These are phyloP conservation scores for Chondrilla cf. caribensis DNA, from an alignment of 37 sponge, comb jelly and placozoan genomes.

Conservation along the genomic window DNA sequence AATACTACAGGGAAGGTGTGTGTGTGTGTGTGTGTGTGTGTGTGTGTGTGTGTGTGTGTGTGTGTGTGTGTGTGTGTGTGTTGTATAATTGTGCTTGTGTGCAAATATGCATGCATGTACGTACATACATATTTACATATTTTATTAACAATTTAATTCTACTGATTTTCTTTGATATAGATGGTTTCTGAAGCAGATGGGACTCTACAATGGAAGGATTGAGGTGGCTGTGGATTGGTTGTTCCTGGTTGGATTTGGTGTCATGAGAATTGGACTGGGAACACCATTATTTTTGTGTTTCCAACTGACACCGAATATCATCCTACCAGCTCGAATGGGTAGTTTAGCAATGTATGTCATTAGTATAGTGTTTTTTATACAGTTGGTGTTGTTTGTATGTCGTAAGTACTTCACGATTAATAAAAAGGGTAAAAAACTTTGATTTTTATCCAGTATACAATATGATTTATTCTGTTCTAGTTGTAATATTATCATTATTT, in stretches of 20 bases:
- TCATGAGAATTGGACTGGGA: constrained; percentile 46
- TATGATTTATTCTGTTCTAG: too few relatives aligned
- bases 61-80: constrained; percentile 28
- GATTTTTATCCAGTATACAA: too few relatives aligned
- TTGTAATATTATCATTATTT: too few relatives aligned
- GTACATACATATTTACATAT: not conserved
- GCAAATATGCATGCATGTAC: not conserved
- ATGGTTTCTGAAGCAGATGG: constrained; percentile 65
- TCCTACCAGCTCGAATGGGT: constrained; percentile 43
- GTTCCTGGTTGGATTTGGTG: constrained; percentile 38
- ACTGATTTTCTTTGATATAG: not conserved
- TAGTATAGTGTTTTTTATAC: constrained; percentile 64
- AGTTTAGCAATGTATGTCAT: constrained; percentile 58
- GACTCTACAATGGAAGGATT: constrained; percentile 26
- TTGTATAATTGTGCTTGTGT: constrained; percentile 13
- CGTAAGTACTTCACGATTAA: constrained; percentile 24
- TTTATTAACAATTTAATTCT: not conserved
- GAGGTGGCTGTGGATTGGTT: constrained; percentile 37
- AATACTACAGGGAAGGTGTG: constrained; percentile 56
- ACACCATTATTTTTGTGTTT: constrained; percentile 34
- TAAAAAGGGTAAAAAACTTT: not conserved
- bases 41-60: constrained; percentile 24
- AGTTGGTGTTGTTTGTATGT: constrained; percentile 34
- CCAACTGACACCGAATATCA: constrained; percentile 39
- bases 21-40: constrained; percentile 24